Evolutionary conservation across 1,140 invertebrate species (phyloP), one percentile per base, ranked within the genome.

Genomic region (Battus philenor): DNA sequence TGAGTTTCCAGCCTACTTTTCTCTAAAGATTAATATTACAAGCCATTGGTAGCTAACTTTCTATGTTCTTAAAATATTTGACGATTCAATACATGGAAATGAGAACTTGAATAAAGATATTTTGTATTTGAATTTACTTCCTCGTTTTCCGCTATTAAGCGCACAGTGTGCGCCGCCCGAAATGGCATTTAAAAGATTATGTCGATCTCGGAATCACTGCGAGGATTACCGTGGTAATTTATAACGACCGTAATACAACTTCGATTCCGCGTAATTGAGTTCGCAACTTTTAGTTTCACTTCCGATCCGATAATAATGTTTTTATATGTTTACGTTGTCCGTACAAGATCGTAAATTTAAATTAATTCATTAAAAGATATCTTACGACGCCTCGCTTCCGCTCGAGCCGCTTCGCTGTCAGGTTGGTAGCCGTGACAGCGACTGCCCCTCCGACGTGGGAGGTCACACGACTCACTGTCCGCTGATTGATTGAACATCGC

Each of bases 281-380:
- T 36, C 33, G 20, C 33, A 36, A 18, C 33, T 36, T 36, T 36
- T 36, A 36, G 11, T 36, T 36, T 36, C n/a, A 36, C 33, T 36
- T 36, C 33, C 33, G 33, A 36, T 15, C 16, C 17, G 9, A 10
- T 36, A 36, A 36, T 36, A 20, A 20, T 20, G 17, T 36, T 36
- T 22, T 36, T 36, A 36, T 36, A 36, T 36, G 33, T 36, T 36
- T 36, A 36, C 9, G 17, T 7, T 17, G 9, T 36, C 3, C 9
- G 17, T 36, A 36, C 33, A 11, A 18, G 33, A 36, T 20, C 16
- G 33, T 20, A 20, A 36, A 36, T 36, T 11, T 36, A 20, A 36
- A 18, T 36, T 12, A 17, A 36, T 36, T 36, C 20, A 36, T 36
- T 20, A 36, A 34, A 36, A 17, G n/a, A n/a, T n/a, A n/a, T 18